phyloP scores from a whole-genome alignment of 2,888 invertebrate genomes.

The Drosophila neonasuta region DNA sequence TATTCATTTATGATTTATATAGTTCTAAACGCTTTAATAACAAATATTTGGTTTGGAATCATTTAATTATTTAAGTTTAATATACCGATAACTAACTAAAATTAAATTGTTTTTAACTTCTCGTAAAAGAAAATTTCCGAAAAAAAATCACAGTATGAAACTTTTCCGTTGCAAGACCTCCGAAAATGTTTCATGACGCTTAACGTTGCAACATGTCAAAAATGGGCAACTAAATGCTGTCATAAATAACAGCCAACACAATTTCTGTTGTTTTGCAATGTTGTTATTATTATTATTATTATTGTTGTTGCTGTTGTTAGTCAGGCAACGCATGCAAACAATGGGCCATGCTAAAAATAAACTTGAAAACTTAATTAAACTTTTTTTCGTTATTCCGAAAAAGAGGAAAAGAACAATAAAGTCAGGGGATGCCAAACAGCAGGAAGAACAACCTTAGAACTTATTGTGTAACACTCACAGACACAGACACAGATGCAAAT shows the following conservation, averaged over 20 bases:
- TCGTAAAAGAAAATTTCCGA: no score
- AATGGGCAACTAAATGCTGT: constrained; percentile 68
- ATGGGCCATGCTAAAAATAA: constrained; percentile 68
- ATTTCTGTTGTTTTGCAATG: constrained; percentile 43
- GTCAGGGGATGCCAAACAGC: constrained; percentile 18
- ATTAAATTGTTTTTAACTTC: no score
- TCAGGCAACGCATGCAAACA: constrained; percentile 62
- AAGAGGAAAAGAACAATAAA: constrained; percentile 31
- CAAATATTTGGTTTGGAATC: no score
- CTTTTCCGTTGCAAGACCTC: constrained; percentile 33
- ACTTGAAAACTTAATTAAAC: constrained; percentile 73
- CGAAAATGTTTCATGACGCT: constrained; percentile 24
- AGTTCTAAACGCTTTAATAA: no score
- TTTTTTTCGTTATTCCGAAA: constrained; percentile 40
- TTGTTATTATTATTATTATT: constrained; percentile 19
- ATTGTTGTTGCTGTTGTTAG: constrained; percentile 27
- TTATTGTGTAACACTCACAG: constrained; percentile 9
- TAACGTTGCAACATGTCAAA: constrained; percentile 48
- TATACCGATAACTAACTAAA: no score
- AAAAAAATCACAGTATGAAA: constrained; percentile 21
- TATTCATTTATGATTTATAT: no score
- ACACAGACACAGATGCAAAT: background rate
- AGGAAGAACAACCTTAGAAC: constrained; percentile 11
- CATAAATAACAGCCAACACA: constrained; percentile 67
- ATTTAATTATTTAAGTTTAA: no score